Conservation (phyloP, 2,113 vertebrate genomes). For the Ptychochromis oligacanthus region DNA sequence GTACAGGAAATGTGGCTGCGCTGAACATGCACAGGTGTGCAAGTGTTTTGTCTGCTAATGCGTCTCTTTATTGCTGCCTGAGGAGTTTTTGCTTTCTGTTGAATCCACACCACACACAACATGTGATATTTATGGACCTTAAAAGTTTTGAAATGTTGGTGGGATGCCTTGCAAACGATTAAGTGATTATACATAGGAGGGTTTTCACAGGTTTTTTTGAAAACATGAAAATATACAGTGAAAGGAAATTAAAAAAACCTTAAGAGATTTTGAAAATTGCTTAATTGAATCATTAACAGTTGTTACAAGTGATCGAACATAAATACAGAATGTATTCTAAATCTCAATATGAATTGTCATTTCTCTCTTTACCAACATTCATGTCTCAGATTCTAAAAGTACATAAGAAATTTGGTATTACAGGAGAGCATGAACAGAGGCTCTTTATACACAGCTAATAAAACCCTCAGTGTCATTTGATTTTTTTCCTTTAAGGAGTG, state of each 20-base stretch:
- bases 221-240: not conserved
- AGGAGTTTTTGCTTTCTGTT: not conserved
- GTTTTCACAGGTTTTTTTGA: not conserved
- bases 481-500: not conserved
- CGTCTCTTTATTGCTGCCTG: not conserved
- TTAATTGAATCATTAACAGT: not conserved
- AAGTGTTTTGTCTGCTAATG: conserved; percentile 1
- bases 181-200: not conserved
- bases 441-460: not conserved
- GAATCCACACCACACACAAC: not conserved
- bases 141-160: not conserved
- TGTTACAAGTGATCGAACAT: not conserved
- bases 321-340: not conserved
- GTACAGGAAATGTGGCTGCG: not conserved
- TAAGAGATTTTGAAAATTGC: not conserved
- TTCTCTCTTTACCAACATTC: not conserved
- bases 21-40: not conserved
- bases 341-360: not conserved
- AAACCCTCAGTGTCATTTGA: not conserved
- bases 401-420: not conserved
- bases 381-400: too few species aligned
- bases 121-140: not conserved
- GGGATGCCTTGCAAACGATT: not conserved
- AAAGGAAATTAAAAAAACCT: not conserved
- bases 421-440: not conserved